Evolutionary conservation across 2,113 vertebrate species (phyloP).

Genomic region (Pedionomus torquatus): DNA sequence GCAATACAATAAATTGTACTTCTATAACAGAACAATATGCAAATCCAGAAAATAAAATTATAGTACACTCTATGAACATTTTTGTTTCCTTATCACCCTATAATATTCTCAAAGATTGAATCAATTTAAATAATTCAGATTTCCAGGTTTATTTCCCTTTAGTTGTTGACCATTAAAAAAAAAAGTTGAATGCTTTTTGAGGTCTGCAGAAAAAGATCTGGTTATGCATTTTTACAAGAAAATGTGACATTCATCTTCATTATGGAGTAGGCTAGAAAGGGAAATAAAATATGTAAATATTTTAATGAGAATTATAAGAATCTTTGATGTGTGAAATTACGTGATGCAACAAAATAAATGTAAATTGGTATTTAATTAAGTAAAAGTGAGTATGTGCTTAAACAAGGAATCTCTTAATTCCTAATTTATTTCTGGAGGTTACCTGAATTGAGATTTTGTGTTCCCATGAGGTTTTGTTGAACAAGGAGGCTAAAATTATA

Average conservation of each 20-base stretch:
- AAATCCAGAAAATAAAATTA: neutral
- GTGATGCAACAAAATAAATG: neutral
- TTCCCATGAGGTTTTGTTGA: neutral
- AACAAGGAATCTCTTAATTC: neutral
- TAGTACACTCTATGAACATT: neutral
- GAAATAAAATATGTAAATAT: neutral
- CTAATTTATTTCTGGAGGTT: neutral
- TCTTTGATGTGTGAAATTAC: neutral
- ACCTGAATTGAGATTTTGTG: neutral
- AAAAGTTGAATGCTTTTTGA: neutral
- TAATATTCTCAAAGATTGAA: neutral
- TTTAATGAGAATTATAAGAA: neutral
- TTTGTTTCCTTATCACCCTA: neutral
- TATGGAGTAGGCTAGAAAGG: neutral
- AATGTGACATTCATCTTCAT: neutral
- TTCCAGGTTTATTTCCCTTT: neutral
- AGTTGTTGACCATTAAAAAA: neutral
- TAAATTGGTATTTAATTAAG: neutral
- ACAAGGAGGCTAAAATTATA: neutral
- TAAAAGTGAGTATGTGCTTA: neutral
- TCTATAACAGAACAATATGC: neutral
- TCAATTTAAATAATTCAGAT: neutral
- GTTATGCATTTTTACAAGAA: neutral
- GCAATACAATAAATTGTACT: neutral
- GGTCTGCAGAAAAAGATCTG: neutral